These are phyloP conservation scores for Agrypnus murinus DNA, from an alignment of 2,888 invertebrate genomes.

Conservation along the genomic window DNA sequence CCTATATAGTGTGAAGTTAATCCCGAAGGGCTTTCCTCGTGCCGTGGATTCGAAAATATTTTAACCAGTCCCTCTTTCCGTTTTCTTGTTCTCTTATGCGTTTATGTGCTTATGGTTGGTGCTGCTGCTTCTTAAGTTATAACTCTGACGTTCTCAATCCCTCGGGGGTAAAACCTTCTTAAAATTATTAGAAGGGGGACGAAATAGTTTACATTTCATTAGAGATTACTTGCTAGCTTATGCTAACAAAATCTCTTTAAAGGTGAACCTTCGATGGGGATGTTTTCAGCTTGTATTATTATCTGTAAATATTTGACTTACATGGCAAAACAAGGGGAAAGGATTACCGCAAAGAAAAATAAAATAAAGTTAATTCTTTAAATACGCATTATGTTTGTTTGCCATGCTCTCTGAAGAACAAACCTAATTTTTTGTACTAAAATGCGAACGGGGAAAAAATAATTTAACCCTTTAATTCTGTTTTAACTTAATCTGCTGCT, in stretches of 20 bases:
- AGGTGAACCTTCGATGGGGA: slow-evolving; percentile 4
- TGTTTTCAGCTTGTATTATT: neutral
- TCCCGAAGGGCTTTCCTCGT: slow-evolving; percentile 25
- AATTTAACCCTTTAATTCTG: no score
- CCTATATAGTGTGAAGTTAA: slow-evolving; percentile 8
- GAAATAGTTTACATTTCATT: slow-evolving; percentile 41
- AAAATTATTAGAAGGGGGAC: slow-evolving; percentile 32
- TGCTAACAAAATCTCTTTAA: slow-evolving; percentile 9
- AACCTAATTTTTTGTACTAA: no score
- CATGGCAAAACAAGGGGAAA: slow-evolving; percentile 7
- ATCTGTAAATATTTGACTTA: slow-evolving; percentile 9
- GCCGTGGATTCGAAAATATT: slow-evolving; percentile 26
- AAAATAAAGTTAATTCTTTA: no score
- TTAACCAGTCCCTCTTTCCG: slow-evolving; percentile 2
- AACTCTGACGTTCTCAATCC: slow-evolving; percentile 17
- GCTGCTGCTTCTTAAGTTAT: slow-evolving; percentile 9
- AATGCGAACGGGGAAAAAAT: no score
- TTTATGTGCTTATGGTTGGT: neutral
- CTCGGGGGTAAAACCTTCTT: slow-evolving; percentile 22
- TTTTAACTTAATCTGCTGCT: no score
- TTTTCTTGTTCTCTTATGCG: no score
- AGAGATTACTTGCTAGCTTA: slow-evolving; percentile 30
- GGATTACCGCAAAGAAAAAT: slow-evolving; percentile 1
- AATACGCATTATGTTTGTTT: no score
- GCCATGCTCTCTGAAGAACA: no score